These are phyloP conservation scores for Haliclona indistincta DNA, from an alignment of 37 sponge, comb jelly and placozoan genomes.

Conservation along the genomic window DNA sequence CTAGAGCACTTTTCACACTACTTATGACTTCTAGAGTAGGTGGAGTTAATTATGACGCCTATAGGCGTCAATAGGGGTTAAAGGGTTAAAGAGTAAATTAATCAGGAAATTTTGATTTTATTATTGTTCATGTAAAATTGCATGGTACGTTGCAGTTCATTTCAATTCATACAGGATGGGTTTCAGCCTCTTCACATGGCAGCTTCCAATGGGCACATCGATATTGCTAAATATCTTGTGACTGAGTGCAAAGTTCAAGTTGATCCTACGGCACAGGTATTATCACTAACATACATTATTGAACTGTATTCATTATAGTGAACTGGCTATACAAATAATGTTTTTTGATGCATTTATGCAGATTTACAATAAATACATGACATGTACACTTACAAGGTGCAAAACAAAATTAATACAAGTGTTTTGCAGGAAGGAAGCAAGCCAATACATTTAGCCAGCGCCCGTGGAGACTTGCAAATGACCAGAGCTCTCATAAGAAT, in stretches of 20 bases:
- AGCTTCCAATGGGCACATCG: constrained; percentile 11
- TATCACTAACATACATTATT: neutral
- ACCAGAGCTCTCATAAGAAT: neutral
- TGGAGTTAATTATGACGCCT: too few relatives aligned
- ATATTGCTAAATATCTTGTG: constrained; percentile 1
- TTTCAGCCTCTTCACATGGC: constrained; percentile 25
- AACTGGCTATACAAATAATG: neutral
- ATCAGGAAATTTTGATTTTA: too few relatives aligned
- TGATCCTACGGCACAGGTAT: constrained; percentile 18
- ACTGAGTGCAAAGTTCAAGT: constrained; percentile 8
- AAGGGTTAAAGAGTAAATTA: too few relatives aligned
- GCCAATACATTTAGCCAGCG: constrained; percentile 27
- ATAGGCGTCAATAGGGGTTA: too few relatives aligned
- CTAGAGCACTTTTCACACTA: too few relatives aligned
- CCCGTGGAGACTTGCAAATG: constrained; percentile 6
- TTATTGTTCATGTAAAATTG: too few relatives aligned
- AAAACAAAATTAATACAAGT: neutral
- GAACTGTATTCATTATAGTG: neutral
- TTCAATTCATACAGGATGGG: neutral
- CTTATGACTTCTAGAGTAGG: too few relatives aligned
- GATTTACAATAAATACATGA: too few relatives aligned
- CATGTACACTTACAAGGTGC: too few relatives aligned
- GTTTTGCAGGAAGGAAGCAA: constrained; percentile 11
- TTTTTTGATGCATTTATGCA: neutral
- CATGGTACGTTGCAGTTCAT: too few relatives aligned